Conservation (phyloP, 2,113 vertebrate genomes). For the Grallaria varia region DNA sequence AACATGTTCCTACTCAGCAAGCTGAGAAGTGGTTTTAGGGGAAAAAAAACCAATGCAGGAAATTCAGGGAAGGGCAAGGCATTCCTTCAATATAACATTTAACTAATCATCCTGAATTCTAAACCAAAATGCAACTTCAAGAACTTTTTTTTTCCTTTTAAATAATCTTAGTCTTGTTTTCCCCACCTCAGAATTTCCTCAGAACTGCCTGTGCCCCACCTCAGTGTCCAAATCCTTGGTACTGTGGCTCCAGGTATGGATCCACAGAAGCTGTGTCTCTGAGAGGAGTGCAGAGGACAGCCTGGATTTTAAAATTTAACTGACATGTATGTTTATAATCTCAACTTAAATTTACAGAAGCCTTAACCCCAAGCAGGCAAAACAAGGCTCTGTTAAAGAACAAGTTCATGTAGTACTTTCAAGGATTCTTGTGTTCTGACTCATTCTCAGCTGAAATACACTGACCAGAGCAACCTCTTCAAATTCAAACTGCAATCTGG, state of each 20-base stretch:
- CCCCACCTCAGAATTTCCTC: neutral
- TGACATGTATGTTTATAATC: neutral
- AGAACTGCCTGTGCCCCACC: neutral
- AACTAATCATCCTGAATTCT: neutral
- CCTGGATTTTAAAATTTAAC: neutral
- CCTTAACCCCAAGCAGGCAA: neutral
- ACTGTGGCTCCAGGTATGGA: accelerated
- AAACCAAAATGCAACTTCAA: neutral
- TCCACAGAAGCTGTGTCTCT: accelerated
- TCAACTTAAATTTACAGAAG: neutral
- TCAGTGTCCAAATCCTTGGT: neutral
- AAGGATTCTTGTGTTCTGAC: neutral
- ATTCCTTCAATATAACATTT: neutral
- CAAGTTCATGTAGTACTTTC: neutral
- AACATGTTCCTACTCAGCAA: neutral
- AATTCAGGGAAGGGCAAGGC: neutral
- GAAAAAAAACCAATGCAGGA: neutral
- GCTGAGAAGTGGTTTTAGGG: neutral
- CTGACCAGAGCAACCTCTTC: neutral
- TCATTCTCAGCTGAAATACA: neutral
- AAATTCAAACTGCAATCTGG: neutral
- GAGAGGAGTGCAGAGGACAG: neutral
- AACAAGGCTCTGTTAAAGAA: neutral
- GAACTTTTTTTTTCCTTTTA: accelerated
- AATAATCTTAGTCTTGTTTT: neutral